Conservation (phyloP, 2,888 invertebrate species). For the Epistrophella euchroma region DNA sequence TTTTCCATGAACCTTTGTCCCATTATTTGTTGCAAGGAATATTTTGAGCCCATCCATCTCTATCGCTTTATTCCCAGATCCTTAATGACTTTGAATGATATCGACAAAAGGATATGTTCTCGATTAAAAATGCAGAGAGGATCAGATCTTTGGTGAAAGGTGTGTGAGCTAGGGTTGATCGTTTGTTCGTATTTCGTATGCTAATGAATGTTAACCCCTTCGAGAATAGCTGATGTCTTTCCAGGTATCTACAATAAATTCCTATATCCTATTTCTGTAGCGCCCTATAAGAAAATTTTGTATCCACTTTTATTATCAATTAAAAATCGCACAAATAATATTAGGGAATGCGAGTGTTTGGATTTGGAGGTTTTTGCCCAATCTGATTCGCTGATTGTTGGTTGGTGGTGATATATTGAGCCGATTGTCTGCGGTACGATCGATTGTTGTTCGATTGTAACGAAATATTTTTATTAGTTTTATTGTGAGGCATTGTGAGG, state of each 20-base stretch:
- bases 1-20: constrained; percentile 68
- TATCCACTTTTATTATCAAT: constrained; percentile 71
- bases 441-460: constrained; percentile 71
- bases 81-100: constrained; percentile 73
- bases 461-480: constrained; percentile 73
- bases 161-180: constrained; percentile 69
- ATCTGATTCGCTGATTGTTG: constrained; percentile 39
- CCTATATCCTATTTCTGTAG: neutral
- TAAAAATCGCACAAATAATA: constrained; percentile 69
- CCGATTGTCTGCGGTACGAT: constrained; percentile 69
- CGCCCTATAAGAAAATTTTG: neutral
- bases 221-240: constrained; percentile 2
- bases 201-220: constrained; percentile 68
- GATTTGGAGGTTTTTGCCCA: constrained; percentile 55
- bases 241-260: constrained; percentile 34
- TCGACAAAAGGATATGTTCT: constrained; percentile 56
- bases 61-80: constrained; percentile 74
- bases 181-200: constrained; percentile 68
- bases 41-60: constrained; percentile 75
- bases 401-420: constrained; percentile 66
- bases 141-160: constrained; percentile 67
- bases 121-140: constrained; percentile 63
- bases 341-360: constrained; percentile 16
- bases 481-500: constrained; percentile 62
- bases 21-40: constrained; percentile 59